Conservation (phyloP, 2,888 invertebrate species). For the Athetis lepigone region DNA sequence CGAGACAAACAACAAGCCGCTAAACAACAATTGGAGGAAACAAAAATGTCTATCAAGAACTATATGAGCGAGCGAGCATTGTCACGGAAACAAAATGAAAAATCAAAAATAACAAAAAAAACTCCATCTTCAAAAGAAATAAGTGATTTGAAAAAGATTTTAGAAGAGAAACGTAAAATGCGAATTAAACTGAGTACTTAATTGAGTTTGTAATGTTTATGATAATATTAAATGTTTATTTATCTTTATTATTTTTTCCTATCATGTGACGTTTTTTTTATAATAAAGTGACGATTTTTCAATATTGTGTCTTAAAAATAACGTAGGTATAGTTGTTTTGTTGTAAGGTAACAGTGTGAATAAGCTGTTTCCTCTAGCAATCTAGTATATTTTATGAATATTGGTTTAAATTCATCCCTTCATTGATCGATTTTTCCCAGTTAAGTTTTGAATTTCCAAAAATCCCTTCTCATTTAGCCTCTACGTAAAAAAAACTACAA, state of each 20-base stretch:
- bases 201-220: slow-evolving; percentile 35
- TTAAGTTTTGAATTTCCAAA: too few species aligned
- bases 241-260: slow-evolving; percentile 50
- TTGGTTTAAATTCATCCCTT: too few species aligned
- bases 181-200: slow-evolving; percentile 65
- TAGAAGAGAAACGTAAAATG: slow-evolving; percentile 86
- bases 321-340: neutral
- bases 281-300: slow-evolving; percentile 33
- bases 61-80: slow-evolving; percentile 78
- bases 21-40: slow-evolving; percentile 85
- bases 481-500: too few species aligned
- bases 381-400: too few species aligned
- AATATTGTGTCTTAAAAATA: neutral
- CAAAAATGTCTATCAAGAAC: slow-evolving; percentile 82
- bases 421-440: too few species aligned
- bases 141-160: slow-evolving; percentile 82
- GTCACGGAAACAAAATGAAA: slow-evolving; percentile 74
- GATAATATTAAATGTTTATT: slow-evolving; percentile 44
- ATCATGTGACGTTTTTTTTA: slow-evolving; percentile 36
- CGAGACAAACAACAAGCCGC: slow-evolving; percentile 82
- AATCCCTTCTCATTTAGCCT: too few species aligned
- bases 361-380: too few species aligned
- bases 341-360: neutral
- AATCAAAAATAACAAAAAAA: slow-evolving; percentile 63
- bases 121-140: slow-evolving; percentile 81